Evolutionary conservation across 1,140 invertebrate genomes (phyloP), one percentile per base, ranked within the genome.

Genomic region (Leptinotarsa defecta): DNA sequence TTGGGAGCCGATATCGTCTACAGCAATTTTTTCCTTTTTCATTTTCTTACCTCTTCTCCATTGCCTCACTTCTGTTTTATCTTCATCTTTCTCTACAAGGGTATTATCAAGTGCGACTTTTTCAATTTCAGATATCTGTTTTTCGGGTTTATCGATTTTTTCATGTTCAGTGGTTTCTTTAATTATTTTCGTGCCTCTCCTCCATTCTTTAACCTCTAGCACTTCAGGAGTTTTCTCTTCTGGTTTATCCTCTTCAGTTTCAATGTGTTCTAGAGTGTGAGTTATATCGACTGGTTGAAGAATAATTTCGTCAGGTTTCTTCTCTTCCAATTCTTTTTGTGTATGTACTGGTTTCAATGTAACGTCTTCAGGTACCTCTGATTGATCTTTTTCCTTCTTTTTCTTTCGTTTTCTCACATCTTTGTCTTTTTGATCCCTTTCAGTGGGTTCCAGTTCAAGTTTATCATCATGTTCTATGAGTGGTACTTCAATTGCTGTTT

Each of bases 221-320:
- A 78, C 79, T 13, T 85, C 83, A 43, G 83, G 76, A 19, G n/a
- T 57, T 57, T 19, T 19, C 6, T 57, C 52, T 57, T 57, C 52
- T 77, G 27, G 68, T 68, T 81, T 48, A 19, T 57, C 27, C 77
- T 15, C 83, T 49, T 70, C 11, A 22, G 63, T 13, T 19, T 43
- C 34, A 43, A 11, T 43, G 34, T 43, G 8, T 43, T 43, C 34
- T 43, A 43, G 8, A 43, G 34, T 43, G 34, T 43, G 34, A 43
- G 34, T 8, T 43, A 3, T 43, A 43, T 43, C 34, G 8, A 81
- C 65, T 48, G 80, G 80, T 77, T 85, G 82, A 24, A 83, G 68
- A 43, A 74, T 57, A 4, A 79, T 76, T 62, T 81, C 76, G 79
- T 81, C 73, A 76, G 84, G 78, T 81, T 85, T 22, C 77, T 79